Evolutionary conservation across 1,140 invertebrate species (phyloP).

Genomic region (Dicyema japonicum): DNA sequence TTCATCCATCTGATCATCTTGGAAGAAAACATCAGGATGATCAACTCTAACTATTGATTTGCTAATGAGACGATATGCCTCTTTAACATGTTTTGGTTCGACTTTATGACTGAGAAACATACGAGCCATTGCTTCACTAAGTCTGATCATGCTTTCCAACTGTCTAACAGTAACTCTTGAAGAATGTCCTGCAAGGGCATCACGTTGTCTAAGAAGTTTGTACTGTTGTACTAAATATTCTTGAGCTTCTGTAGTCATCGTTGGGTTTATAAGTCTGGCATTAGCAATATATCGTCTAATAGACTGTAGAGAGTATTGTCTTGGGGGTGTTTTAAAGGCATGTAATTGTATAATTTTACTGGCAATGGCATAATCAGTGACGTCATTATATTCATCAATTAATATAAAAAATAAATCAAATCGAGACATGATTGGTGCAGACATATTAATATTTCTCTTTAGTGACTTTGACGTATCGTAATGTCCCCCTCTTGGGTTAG

Average conservation of each 20-base stretch:
- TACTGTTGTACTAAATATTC: constrained; percentile 59
- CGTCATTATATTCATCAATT: constrained; percentile 68
- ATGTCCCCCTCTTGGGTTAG: constrained; percentile 70
- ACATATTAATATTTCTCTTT: constrained; percentile 62
- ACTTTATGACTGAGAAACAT: constrained; percentile 68
- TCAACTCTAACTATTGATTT: constrained; percentile 91
- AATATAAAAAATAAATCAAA: constrained; percentile 96
- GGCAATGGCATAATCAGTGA: constrained; percentile 70
- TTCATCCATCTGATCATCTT: constrained; percentile 30
- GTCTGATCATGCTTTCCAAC: constrained; percentile 69
- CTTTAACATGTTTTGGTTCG: constrained; percentile 37
- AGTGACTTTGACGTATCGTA: constrained; percentile 74
- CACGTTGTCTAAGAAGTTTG: constrained; percentile 43
- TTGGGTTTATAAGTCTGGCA: constrained; percentile 70
- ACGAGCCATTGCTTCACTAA: constrained; percentile 76
- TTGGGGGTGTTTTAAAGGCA: constrained; percentile 36
- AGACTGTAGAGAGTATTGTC: constrained; percentile 21
- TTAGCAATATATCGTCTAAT: constrained; percentile 73
- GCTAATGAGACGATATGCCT: constrained; percentile 67
- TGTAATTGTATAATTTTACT: constrained; percentile 74
- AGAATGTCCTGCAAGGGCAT: constrained; percentile 29
- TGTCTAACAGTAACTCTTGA: constrained; percentile 97
- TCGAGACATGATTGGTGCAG: constrained; percentile 88
- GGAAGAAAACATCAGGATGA: constrained; percentile 71
- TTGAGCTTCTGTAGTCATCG: constrained; percentile 32